These are phyloP conservation scores for Hecatera dysodea DNA, from an alignment of 2,888 invertebrate species.

Conservation along the genomic window DNA sequence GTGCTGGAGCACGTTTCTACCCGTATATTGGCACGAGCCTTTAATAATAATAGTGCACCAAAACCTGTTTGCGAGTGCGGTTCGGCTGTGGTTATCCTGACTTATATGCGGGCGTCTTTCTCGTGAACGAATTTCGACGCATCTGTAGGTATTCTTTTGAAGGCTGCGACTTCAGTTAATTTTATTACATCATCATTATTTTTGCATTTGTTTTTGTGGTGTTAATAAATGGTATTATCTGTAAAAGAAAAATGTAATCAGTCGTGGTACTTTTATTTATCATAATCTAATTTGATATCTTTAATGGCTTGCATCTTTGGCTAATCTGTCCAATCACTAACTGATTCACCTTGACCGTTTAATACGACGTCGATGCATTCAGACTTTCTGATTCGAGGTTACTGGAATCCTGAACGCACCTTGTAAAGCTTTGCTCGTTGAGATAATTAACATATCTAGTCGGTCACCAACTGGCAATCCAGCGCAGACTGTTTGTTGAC, in stretches of 20 bases:
- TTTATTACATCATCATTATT: conserved; percentile 62
- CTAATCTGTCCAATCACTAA: conserved; percentile 67
- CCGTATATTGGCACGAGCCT: conserved; percentile 89
- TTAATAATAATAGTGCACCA: conserved; percentile 90
- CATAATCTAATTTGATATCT: conserved; percentile 62
- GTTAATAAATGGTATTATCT: conserved; percentile 59
- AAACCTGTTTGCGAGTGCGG: conserved; percentile 90
- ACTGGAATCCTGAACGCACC: conserved; percentile 75
- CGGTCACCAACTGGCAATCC: conserved; percentile 72
- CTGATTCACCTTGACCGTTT: conserved; percentile 86
- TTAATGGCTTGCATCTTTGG: conserved; percentile 57
- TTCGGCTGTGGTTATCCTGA: conserved; percentile 88
- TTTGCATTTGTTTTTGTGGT: conserved; percentile 47
- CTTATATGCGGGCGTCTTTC: conserved; percentile 87
- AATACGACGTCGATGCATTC: conserved; percentile 73
- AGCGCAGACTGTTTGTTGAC: conserved; percentile 65
- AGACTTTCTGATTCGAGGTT: conserved; percentile 87
- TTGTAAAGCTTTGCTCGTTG: conserved; percentile 69
- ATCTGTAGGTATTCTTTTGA: conserved; percentile 70
- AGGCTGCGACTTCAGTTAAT: conserved; percentile 65
- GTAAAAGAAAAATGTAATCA: conserved; percentile 57
- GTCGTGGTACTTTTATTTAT: conserved; percentile 64
- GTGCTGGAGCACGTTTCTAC: conserved; percentile 83
- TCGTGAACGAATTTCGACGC: conserved; percentile 80
- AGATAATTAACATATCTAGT: conserved; percentile 74